Percentiles rank a stretch among this genome's conserved stretches.
Evolutionary conservation across 2,888 invertebrate genomes (phyloP).

Genomic region (Epinotia bilunana): DNA sequence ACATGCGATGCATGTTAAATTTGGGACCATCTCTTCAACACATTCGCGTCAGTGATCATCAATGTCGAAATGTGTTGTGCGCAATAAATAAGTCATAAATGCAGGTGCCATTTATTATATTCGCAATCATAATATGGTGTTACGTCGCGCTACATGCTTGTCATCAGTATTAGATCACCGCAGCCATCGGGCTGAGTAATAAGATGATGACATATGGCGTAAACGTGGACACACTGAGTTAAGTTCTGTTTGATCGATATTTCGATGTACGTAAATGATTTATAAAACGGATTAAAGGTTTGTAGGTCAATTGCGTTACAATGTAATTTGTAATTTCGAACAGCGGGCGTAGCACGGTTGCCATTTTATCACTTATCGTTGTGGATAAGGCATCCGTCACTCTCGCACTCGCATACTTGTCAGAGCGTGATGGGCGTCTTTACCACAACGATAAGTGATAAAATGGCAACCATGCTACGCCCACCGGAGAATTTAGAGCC

Average conservation of each 20-base stretch:
- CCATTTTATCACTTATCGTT: too few species aligned
- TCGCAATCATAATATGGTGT: slow-evolving; percentile 17
- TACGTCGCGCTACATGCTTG: slow-evolving; percentile 18
- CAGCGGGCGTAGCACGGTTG: too few species aligned
- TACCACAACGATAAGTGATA: too few species aligned
- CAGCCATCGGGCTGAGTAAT: slow-evolving; percentile 25
- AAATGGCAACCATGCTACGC: too few species aligned
- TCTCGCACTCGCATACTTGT: too few species aligned
- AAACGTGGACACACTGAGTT: slow-evolving; percentile 5
- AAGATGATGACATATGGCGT: slow-evolving; percentile 37
- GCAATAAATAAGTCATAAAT: slow-evolving; percentile 4
- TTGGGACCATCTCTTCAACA: too few species aligned
- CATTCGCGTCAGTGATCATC: background rate
- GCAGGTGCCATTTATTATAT: slow-evolving; percentile 14
- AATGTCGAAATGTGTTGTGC: background rate
- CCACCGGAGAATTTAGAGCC: background rate
- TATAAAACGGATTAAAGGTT: slow-evolving; percentile 3
- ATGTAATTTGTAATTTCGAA: slow-evolving; percentile 5
- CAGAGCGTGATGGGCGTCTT: too few species aligned
- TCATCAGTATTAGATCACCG: slow-evolving; percentile 29
- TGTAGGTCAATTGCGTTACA: slow-evolving; percentile 4
- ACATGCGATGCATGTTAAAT: too few species aligned
- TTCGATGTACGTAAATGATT: slow-evolving; percentile 2
- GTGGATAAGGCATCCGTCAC: too few species aligned
- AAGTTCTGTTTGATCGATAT: slow-evolving; percentile 3